Evolutionary conservation across 30 jellyfish, hydroid and myxozoan genomes (phyloP).

Genomic region (Turritopsis rubra): DNA sequence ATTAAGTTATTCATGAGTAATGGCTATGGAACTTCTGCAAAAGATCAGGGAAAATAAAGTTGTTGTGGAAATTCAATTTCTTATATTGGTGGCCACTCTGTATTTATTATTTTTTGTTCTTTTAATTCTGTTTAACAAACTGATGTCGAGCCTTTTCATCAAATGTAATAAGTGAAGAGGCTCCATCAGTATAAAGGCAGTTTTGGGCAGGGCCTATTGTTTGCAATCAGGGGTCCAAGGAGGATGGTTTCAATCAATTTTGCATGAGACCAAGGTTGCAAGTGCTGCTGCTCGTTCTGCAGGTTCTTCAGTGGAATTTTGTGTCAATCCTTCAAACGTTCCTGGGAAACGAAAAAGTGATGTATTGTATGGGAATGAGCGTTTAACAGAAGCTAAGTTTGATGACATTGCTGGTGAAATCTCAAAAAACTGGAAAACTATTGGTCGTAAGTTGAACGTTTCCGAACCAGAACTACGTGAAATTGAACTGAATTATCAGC

Average conservation of each 20-base stretch:
- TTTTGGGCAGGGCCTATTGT: not conserved
- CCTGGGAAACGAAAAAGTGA: conserved; percentile 50
- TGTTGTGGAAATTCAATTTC: no score
- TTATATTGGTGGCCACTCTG: no score
- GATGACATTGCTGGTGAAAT: conserved; percentile 74
- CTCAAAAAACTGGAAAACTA: conserved; percentile 59
- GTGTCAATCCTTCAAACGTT: not conserved
- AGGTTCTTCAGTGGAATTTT: not conserved
- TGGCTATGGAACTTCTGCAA: no score
- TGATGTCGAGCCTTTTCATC: not conserved
- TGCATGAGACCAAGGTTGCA: not conserved
- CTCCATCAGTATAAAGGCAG: not conserved
- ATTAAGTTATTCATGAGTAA: no score
- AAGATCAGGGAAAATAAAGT: no score
- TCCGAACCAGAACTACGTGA: conserved; percentile 51
- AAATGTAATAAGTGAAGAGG: not conserved
- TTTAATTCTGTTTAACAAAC: not conserved
- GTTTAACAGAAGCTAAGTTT: conserved; percentile 48
- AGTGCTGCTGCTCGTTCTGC: not conserved
- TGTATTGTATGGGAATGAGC: conserved; percentile 21
- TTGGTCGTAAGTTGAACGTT: conserved; percentile 61
- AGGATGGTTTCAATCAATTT: no score
- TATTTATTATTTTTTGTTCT: not conserved
- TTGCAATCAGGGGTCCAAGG: not conserved
- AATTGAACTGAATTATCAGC: conserved; percentile 56